A percentile compares a stretch with the other conserved stretches of the same genome.
These are phyloP conservation scores for Cenopis cana DNA, from an alignment of 2,888 invertebrate species.

Conservation along the genomic window DNA sequence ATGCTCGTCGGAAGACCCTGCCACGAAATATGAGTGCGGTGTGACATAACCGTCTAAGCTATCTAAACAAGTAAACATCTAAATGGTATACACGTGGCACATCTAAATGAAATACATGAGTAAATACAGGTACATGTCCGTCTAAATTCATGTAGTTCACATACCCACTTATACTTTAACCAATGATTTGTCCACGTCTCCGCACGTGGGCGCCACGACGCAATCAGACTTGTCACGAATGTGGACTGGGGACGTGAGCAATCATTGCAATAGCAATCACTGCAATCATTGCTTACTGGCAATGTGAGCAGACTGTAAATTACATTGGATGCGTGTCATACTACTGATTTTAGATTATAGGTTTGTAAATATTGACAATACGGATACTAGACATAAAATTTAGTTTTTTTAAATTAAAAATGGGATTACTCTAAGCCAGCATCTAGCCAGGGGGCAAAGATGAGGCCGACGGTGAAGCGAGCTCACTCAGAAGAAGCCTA, in stretches of 20 bases:
- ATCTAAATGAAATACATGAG: no score
- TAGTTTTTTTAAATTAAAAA: no score
- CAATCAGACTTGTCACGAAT: conserved; percentile 37
- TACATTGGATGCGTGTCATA: not conserved
- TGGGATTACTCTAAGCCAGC: no score
- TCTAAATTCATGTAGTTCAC: not conserved
- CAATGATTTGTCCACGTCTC: conserved; percentile 39
- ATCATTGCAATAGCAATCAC: conserved; percentile 31
- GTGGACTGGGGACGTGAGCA: conserved; percentile 39
- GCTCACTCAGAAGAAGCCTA: no score
- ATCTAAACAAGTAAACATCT: no score
- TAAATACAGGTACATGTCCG: not conserved
- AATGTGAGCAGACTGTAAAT: conserved; percentile 11
- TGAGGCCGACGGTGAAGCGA: no score
- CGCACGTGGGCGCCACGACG: conserved; percentile 21
- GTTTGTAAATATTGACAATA: conserved; percentile 22
- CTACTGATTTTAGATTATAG: conserved; percentile 11
- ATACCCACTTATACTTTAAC: conserved; percentile 17
- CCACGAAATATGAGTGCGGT: no score
- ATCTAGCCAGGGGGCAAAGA: no score
- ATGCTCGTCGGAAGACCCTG: no score
- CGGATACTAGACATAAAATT: no score
- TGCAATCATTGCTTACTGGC: not conserved
- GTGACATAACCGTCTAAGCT: no score
- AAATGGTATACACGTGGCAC: no score